Evolutionary conservation across 2,888 invertebrate species (phyloP), one percentile per base, ranked within the genome.

Genomic region (Cyclophora punctaria): DNA sequence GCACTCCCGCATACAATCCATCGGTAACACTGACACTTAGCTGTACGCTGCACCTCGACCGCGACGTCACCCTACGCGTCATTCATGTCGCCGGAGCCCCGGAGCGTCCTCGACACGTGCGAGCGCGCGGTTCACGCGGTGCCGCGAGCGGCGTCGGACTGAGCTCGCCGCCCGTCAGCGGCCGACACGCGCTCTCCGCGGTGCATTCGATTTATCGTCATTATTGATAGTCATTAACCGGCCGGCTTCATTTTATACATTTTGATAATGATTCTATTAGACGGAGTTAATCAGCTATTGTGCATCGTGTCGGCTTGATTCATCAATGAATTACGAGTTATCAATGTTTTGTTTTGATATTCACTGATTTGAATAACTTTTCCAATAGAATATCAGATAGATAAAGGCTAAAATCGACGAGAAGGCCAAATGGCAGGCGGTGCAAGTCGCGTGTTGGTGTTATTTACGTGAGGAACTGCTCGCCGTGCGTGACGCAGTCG

Each of bases 201-300:
- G 64, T 75, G 70, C 75, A 75, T 71, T 75, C 64, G 67, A 75
- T 67, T 77, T 78, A 83, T 83, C 78, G 73, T 78, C 80, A 83
- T 82, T 72, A 78, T 80, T 76, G 75, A 75, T 71, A 74, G 67
- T 75, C 70, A 75, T 71, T 72, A 68, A 70, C 64, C 64, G 66
- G 58, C 63, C 66, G 62, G 63, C 56, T 66, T 59, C 63, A 65
- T 67, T 62, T 65, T 61, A 63, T 54, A 63, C 37, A 64, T 63
- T 48, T 47, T 48, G 47, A 52, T 62, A 64, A 66, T 58, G 65
- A 62, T 65, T 64, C 46, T 52, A 62, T 60, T 56, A 55, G 56
- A 64, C 63, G 60, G 63, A 62, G 59, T 58, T 58, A 59, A 64
- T 69, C 62, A 61, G 63, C 58, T 55, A 59, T 59, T 59, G 58